phyloP scores from a whole-genome alignment of 2,888 invertebrate species.

The Apodemia duryi region DNA sequence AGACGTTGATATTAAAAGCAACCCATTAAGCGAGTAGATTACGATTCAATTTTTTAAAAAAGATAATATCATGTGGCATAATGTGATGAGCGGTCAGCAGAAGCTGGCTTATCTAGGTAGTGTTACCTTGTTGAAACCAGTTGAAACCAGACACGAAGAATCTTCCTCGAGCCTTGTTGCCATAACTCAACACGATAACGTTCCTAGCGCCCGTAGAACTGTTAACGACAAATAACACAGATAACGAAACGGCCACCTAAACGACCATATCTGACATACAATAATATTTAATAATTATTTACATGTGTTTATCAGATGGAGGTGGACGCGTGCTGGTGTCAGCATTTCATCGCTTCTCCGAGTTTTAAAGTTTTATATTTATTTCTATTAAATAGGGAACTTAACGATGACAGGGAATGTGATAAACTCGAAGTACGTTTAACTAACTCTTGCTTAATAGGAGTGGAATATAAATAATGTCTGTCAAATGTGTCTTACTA shows the following conservation, averaged over 20 bases:
- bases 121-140: constrained; percentile 36
- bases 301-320: constrained; percentile 70
- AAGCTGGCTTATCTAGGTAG: constrained; percentile 45
- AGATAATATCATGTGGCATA: constrained; percentile 37
- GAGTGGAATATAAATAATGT: too few species aligned
- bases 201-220: constrained; percentile 55
- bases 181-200: constrained; percentile 72
- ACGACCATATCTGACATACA: constrained; percentile 68
- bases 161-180: constrained; percentile 41
- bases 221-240: constrained; percentile 75
- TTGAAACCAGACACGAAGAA: constrained; percentile 56
- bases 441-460: too few species aligned
- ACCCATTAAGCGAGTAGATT: constrained; percentile 27
- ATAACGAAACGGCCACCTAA: constrained; percentile 72
- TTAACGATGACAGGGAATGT: constrained; percentile 1
- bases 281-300: constrained; percentile 78
- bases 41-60: constrained; percentile 23
- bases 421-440: background rate
- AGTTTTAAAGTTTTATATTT: constrained; percentile 13
- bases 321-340: constrained; percentile 53
- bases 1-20: constrained; percentile 22
- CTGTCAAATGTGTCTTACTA: too few species aligned
- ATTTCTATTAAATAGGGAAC: constrained; percentile 2
- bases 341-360: constrained; percentile 43
- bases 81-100: constrained; percentile 40